These are phyloP conservation scores for Drosophila atripex DNA, from an alignment of 2,888 invertebrate genomes.

Conservation along the genomic window DNA sequence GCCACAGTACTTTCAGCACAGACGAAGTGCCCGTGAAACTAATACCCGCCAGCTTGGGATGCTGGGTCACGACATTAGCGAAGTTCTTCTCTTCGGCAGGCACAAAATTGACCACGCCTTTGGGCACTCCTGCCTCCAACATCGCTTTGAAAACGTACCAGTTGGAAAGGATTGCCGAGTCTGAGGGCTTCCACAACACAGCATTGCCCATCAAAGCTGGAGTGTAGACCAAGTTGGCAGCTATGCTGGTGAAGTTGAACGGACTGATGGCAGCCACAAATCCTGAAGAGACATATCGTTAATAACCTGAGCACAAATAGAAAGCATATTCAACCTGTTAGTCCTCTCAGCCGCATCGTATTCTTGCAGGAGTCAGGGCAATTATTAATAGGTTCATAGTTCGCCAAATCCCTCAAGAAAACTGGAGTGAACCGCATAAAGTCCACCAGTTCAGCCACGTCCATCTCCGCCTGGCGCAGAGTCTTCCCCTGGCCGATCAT, in stretches of 20 bases:
- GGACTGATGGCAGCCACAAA: slow-evolving; percentile 98
- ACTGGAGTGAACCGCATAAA: slow-evolving; percentile 93
- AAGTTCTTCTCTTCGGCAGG: slow-evolving; percentile 97
- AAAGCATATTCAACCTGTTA: slow-evolving; percentile 85
- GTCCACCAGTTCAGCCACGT: slow-evolving; percentile 96
- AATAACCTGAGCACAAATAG: background rate
- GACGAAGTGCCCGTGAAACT: slow-evolving; percentile 99
- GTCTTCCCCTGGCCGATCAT: slow-evolving; percentile 99
- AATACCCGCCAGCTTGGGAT: slow-evolving; percentile 93
- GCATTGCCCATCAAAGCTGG: slow-evolving; percentile 96
- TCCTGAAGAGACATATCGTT: slow-evolving; percentile 84
- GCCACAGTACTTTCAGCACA: slow-evolving; percentile 96
- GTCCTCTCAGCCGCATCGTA: slow-evolving; percentile 91
- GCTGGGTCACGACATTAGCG: slow-evolving; percentile 92
- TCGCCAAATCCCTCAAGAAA: slow-evolving; percentile 91
- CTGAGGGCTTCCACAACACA: slow-evolving; percentile 98
- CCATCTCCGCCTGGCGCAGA: slow-evolving; percentile 97
- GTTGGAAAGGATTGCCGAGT: slow-evolving; percentile 97
- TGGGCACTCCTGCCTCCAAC: slow-evolving; percentile 96
- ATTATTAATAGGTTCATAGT: slow-evolving; percentile 95
- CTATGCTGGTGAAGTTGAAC: slow-evolving; percentile 99
- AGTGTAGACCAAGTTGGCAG: slow-evolving; percentile 95
- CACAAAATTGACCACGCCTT: slow-evolving; percentile 98
- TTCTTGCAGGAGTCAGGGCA: slow-evolving; percentile 89
- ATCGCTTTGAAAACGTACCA: slow-evolving; percentile 96